Conservation (phyloP, 1,140 invertebrate genomes). For the Calliphora vicina region DNA sequence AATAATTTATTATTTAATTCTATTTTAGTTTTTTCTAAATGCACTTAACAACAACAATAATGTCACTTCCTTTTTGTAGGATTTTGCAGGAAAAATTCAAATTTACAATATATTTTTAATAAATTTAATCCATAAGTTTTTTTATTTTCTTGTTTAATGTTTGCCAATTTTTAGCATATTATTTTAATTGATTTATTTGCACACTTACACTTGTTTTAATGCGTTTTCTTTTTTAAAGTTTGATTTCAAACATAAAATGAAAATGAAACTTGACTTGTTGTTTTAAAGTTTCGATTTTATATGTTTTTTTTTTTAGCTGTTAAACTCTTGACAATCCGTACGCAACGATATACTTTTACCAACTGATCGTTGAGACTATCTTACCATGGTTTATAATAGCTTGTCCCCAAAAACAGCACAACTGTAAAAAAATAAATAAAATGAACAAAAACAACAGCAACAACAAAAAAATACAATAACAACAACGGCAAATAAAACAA, state of each 20-base stretch:
- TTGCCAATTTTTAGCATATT: not conserved
- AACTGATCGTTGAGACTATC: constrained; percentile 61
- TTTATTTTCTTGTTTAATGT: not conserved
- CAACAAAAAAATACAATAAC: not conserved
- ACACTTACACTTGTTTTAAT: constrained; percentile 25
- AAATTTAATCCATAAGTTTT: not conserved
- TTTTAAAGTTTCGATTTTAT: not conserved
- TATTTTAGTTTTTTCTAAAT: not conserved
- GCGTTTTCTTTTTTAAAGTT: not conserved
- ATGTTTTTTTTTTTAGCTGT: not conserved
- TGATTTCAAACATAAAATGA: not conserved
- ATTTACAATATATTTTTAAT: no score
- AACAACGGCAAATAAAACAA: not conserved
- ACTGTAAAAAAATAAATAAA: constrained; percentile 9
- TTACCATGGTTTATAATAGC: constrained; percentile 59
- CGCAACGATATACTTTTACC: constrained; percentile 62
- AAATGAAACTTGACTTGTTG: not conserved
- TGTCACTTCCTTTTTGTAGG: not conserved
- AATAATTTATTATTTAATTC: not conserved
- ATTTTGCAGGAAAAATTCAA: no score
- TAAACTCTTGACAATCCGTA: constrained; percentile 43
- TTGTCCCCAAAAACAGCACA: constrained; percentile 33
- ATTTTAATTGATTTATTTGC: not conserved
- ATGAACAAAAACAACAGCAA: not conserved
- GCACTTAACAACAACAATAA: not conserved